Evolutionary conservation across 1,140 invertebrate genomes (phyloP).

Genomic region (Aphidius ervi): DNA sequence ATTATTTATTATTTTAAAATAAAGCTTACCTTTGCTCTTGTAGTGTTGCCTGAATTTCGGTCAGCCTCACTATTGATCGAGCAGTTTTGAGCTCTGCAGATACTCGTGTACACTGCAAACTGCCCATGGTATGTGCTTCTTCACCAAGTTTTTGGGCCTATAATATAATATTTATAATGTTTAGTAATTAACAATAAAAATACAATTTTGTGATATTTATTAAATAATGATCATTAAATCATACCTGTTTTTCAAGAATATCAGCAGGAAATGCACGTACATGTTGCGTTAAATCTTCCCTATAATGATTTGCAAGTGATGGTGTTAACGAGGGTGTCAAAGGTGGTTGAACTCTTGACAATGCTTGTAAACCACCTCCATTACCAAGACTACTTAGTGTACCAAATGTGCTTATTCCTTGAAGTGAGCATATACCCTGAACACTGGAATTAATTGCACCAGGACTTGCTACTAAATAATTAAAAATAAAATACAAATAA

Average conservation of each 20-base stretch:
- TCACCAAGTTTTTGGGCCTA: constrained; percentile 81
- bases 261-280: constrained; percentile 90
- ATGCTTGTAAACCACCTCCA: constrained; percentile 50
- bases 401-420: constrained; percentile 51
- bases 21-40: constrained; percentile 86
- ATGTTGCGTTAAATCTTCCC: constrained; percentile 85
- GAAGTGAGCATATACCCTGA: constrained; percentile 54
- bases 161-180: background rate
- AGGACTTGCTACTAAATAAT: constrained; percentile 49
- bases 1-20: background rate
- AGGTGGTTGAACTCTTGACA: constrained; percentile 51
- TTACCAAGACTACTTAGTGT: constrained; percentile 53
- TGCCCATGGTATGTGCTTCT: constrained; percentile 78
- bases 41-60: constrained; percentile 93
- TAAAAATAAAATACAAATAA: constrained; percentile 2
- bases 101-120: constrained; percentile 86
- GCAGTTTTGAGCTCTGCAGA: constrained; percentile 93
- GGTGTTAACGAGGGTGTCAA: constrained; percentile 73
- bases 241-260: constrained; percentile 87
- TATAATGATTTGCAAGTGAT: constrained; percentile 86
- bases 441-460: constrained; percentile 45
- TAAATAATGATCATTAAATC: background rate
- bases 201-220: background rate
- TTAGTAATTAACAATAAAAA: constrained; percentile 4
- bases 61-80: constrained; percentile 86